Base-by-base conservation (phyloP, 2,797 vertebrate species). In the Lates japonicus region DNA sequence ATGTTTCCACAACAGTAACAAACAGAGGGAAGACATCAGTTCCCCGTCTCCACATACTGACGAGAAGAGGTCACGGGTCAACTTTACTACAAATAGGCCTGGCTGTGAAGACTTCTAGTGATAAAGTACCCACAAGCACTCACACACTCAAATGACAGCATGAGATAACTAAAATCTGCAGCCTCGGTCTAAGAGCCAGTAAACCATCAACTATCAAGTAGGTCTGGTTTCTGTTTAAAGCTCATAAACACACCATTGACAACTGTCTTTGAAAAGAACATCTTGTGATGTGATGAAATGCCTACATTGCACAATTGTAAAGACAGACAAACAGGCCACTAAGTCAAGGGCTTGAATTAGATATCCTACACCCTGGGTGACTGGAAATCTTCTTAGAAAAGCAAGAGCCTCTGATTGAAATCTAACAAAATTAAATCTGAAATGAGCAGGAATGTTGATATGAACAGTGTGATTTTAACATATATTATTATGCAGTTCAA, bases 41-140 rank as follows among this genome's bases (percentile, higher is more conserved):
- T 8, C 11, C 20, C 14, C 63, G 52, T 55, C 42, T 48, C 49
- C 33, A 41, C 78, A 51, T 41, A 65, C 82, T 70, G 78, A 80
- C 61, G 2, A 49, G 74, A 84, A 67, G 71, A 86, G 85, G 86
- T 54, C 73, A 70, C 0, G 3, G 81, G 78, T 88, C 85, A 85
- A 22, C 63, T 82, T 81, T 55, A 76, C 86, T 68, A 83, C 78
- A 87, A 84, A 88, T 73, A 90, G 78, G 55, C 29, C 70, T 65
- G 74, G 58, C 68, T 83, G 62, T 55, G 76, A 81, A 65, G 85
- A 64, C 69, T 83, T 80, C 66, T 39, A 64, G 76, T 62, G 77
- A 90, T 90, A 80, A 91, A 72, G 60, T 42, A 25, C 19, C n/a
- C 31, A 57, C 59, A 48, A 51, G 39, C 20, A 44, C 72, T 5